Base-by-base conservation (phyloP, 37 sponge, comb jelly and placozoan genomes). In the Diacarnus erythraeanus region DNA sequence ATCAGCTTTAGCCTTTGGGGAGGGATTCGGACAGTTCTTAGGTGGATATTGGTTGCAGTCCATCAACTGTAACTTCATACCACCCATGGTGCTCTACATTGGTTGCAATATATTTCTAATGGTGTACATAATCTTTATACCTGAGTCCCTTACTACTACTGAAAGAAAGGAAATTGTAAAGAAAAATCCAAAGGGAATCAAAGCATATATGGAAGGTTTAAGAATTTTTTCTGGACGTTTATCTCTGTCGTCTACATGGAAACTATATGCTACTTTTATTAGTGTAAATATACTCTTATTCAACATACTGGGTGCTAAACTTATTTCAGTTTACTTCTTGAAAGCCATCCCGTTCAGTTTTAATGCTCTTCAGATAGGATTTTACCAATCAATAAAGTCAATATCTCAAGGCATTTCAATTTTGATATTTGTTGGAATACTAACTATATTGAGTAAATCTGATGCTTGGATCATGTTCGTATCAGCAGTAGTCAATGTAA, bases 391-490 rank as follows among this genome's bases (percentile, higher is more conserved):
- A 29, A 43, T 68, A 3, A 0, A n/a, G 10, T 78, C 57, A 21
- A 51, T 35, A 27, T 22, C 77, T 20, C 74, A 73, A 67, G 82
- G 71, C 0, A 51, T 66, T 2, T 54, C 39, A 1, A 35, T 54
- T 0, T 21, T 81, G 20, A 15, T 84, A 6, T 3, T 80, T 1
- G 59, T 90, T 6, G 78, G 81, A 20, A 27, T 84, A 34, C 10
- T 87, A 22, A 66, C 77, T 17, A 47, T 75, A 0, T 26, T 86
- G 34, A 73, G 72, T 37, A 37, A 82, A 3, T 73, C 75, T 0
- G 91, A 91, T 59, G 56, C 74, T 10, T 44, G 77, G 31, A 91
- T 91, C 31, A 47, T 78, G 17, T 31, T 85, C 3, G 57, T 86
- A 0, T 72, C 78, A 0, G 23, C 77, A 22, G 21, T 41, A 12